Conservation (phyloP, 2,888 invertebrate species). For the Eubasilissa splendida region DNA sequence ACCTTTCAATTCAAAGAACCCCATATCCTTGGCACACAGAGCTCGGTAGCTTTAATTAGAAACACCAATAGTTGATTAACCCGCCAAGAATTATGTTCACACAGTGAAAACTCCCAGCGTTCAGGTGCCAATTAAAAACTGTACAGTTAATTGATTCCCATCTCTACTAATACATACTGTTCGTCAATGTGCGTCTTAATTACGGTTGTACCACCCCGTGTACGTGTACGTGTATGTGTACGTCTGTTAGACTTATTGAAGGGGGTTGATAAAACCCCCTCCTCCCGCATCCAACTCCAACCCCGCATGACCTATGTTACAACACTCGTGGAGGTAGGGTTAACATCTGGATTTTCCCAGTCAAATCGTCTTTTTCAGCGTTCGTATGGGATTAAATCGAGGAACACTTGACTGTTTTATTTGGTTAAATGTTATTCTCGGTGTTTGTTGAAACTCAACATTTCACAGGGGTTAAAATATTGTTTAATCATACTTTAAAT, state of each 20-base stretch:
- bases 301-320: constrained; percentile 35
- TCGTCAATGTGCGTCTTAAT: constrained; percentile 48
- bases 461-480: neutral
- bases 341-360: constrained; percentile 42
- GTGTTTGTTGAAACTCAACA: constrained; percentile 25
- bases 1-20: neutral
- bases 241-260: constrained; percentile 31
- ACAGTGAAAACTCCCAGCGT: constrained; percentile 31
- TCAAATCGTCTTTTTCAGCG: constrained; percentile 41
- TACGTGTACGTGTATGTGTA: constrained; percentile 14
- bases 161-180: constrained; percentile 46
- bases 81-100: constrained; percentile 30
- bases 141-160: constrained; percentile 49
- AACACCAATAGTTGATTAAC: constrained; percentile 39
- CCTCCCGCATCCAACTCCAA: neutral
- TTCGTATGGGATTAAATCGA: constrained; percentile 36
- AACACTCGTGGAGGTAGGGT: constrained; percentile 32
- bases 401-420: constrained; percentile 29
- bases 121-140: constrained; percentile 52
- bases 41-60: constrained; percentile 30
- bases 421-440: constrained; percentile 29
- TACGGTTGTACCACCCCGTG: constrained; percentile 40
- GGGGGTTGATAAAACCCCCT: neutral
- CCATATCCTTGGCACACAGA: constrained; percentile 26
- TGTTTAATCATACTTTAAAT: neutral